Conservation (phyloP, 2,888 invertebrate species). For the Torymus texanus region DNA sequence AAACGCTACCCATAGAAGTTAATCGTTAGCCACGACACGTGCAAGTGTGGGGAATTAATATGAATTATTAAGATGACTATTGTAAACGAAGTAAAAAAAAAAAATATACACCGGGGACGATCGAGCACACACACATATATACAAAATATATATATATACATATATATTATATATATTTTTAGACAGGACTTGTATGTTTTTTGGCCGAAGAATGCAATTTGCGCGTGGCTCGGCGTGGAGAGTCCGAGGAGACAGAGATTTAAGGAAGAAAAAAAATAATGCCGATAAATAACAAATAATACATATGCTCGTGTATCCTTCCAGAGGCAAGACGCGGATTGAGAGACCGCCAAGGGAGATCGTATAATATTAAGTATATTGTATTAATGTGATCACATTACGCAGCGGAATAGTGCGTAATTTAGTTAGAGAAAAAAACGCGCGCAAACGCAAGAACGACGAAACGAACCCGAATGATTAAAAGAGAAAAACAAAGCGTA, state of each 20-base stretch:
- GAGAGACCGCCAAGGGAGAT: constrained; percentile 58
- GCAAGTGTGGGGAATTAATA: constrained; percentile 49
- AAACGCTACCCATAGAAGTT: constrained; percentile 51
- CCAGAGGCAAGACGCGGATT: constrained; percentile 57
- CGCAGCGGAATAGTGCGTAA: constrained; percentile 57
- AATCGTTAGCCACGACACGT: constrained; percentile 51
- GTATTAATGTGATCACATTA: constrained; percentile 52
- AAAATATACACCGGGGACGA: constrained; percentile 57
- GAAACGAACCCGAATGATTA: constrained; percentile 25
- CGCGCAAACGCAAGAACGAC: neutral
- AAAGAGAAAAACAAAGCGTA: constrained; percentile 25
- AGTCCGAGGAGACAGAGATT: constrained; percentile 40
- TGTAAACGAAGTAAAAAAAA: constrained; percentile 52
- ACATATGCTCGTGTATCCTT: constrained; percentile 54
- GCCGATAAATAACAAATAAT: constrained; percentile 18
- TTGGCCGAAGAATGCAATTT: constrained; percentile 59
- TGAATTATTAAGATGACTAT: constrained; percentile 50
- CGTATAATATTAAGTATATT: constrained; percentile 60
- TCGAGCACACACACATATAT: constrained; percentile 60
- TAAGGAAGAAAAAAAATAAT: constrained; percentile 30
- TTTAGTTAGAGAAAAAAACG: constrained; percentile 45
- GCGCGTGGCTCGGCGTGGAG: constrained; percentile 51
- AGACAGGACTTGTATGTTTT: constrained; percentile 66
- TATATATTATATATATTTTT: constrained; percentile 67
- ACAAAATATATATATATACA: constrained; percentile 57